Evolutionary conservation across 2,113 vertebrate species (phyloP).

Genomic region (Hippocampus comes): DNA sequence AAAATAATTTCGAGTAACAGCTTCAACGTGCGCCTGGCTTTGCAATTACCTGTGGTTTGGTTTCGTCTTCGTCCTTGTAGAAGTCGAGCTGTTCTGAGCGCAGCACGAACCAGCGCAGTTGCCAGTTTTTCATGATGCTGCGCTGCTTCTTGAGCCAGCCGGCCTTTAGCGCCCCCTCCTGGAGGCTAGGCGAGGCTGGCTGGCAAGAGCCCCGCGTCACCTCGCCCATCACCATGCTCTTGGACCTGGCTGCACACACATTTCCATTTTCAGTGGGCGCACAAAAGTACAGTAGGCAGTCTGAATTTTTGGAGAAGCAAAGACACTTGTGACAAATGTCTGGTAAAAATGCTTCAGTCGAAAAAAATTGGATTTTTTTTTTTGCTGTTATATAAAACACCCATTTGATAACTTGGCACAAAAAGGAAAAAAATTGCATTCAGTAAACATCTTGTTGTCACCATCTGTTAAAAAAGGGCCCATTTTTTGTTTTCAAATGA

Average conservation of each 20-base stretch:
- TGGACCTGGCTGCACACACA: slow-evolving; percentile 80
- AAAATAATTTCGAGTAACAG: background rate
- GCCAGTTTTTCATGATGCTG: slow-evolving; percentile 95
- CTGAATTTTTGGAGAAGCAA: no score
- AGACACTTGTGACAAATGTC: no score
- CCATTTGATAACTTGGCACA: no score
- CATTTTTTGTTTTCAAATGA: background rate
- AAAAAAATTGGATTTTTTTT: no score
- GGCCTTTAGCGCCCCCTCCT: slow-evolving; percentile 82
- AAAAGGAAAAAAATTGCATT: no score
- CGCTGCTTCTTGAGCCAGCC: slow-evolving; percentile 94
- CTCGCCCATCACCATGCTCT: slow-evolving; percentile 95
- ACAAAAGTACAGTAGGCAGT: background rate
- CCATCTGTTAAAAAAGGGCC: no score
- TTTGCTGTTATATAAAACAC: no score
- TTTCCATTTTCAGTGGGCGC: background rate
- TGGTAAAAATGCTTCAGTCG: no score
- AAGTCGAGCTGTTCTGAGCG: slow-evolving; percentile 86
- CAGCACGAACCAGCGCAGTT: slow-evolving; percentile 90
- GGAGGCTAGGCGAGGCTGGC: slow-evolving; percentile 70
- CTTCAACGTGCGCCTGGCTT: background rate
- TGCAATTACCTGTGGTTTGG: slow-evolving; percentile 83
- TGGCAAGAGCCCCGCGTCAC: slow-evolving; percentile 68
- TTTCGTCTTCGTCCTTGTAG: slow-evolving; percentile 92
- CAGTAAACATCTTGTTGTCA: no score